Conservation (phyloP, 2,888 invertebrate species). For the Caradrina kadenii region DNA sequence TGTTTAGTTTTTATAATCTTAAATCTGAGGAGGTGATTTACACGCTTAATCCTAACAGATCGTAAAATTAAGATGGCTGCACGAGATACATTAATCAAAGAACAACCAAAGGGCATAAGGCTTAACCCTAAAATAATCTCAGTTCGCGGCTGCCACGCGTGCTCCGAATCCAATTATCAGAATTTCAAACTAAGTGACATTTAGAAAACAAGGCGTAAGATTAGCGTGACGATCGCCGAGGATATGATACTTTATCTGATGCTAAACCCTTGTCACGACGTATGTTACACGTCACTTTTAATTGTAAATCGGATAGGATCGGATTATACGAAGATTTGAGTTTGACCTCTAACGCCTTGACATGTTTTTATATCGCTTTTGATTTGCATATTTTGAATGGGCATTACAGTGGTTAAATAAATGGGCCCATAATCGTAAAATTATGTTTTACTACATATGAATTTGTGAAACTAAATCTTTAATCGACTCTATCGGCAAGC, state of each 20-base stretch:
- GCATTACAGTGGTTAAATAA: slow-evolving; percentile 28
- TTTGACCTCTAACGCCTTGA: slow-evolving; percentile 45
- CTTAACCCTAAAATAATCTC: slow-evolving; percentile 43
- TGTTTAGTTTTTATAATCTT: slow-evolving; percentile 2
- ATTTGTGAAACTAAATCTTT: slow-evolving; percentile 14
- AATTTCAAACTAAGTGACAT: slow-evolving; percentile 79
- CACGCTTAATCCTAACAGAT: not conserved
- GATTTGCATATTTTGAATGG: slow-evolving; percentile 44
- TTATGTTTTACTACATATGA: slow-evolving; percentile 23
- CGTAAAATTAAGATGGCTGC: slow-evolving; percentile 18
- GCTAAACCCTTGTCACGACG: slow-evolving; percentile 59
- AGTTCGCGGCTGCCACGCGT: slow-evolving; percentile 50
- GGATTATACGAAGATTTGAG: slow-evolving; percentile 51
- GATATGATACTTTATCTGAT: slow-evolving; percentile 42
- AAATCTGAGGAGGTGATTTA: slow-evolving; percentile 7
- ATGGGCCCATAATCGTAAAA: slow-evolving; percentile 19
- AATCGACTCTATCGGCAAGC: not conserved
- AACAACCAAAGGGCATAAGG: slow-evolving; percentile 17
- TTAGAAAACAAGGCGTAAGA: slow-evolving; percentile 73
- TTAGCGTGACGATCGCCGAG: slow-evolving; percentile 59
- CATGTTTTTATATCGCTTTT: slow-evolving; percentile 42
- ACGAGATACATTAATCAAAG: slow-evolving; percentile 33
- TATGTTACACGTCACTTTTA: slow-evolving; percentile 71
- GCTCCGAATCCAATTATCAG: slow-evolving; percentile 79
- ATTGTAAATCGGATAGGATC: slow-evolving; percentile 69